These are phyloP conservation scores for Erebia epiphron DNA, from an alignment of 2,888 invertebrate genomes.

Conservation along the genomic window DNA sequence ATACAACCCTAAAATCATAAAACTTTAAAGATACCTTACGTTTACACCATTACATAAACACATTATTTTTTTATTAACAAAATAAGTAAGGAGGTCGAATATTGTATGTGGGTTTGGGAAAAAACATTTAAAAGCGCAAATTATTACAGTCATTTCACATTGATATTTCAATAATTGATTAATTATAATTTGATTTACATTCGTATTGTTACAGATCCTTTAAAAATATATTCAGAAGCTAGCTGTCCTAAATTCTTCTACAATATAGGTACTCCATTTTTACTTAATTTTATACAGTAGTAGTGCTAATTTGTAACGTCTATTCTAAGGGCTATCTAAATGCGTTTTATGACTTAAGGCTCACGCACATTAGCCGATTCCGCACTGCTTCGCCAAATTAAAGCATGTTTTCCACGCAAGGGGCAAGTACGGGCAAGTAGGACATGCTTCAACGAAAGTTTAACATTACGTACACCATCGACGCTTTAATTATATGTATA, in stretches of 20 bases:
- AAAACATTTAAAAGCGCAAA: neutral
- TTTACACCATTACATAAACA: neutral
- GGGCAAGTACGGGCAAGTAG: neutral
- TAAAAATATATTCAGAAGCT: constrained; percentile 11
- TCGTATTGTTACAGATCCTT: neutral
- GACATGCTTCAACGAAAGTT: neutral
- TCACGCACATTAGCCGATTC: neutral
- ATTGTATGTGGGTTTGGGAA: constrained; percentile 1
- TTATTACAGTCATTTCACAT: neutral
- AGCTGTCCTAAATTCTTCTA: neutral
- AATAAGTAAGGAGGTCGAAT: neutral
- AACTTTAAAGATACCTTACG: neutral
- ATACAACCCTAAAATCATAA: constrained; percentile 32
- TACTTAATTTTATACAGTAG: constrained; percentile 9
- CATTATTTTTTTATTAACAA: neutral
- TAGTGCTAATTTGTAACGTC: constrained; percentile 23
- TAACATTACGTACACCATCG: neutral
- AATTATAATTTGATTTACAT: neutral
- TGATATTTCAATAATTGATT: neutral
- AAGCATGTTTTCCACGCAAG: neutral
- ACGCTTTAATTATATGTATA: too few relatives aligned
- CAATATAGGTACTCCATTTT: constrained; percentile 9
- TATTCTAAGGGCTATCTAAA: constrained; percentile 20
- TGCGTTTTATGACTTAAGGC: constrained; percentile 20
- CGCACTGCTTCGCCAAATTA: constrained; percentile 14